Evolutionary conservation across 2,113 vertebrate species (phyloP).

Genomic region (Bufo gargarizans): DNA sequence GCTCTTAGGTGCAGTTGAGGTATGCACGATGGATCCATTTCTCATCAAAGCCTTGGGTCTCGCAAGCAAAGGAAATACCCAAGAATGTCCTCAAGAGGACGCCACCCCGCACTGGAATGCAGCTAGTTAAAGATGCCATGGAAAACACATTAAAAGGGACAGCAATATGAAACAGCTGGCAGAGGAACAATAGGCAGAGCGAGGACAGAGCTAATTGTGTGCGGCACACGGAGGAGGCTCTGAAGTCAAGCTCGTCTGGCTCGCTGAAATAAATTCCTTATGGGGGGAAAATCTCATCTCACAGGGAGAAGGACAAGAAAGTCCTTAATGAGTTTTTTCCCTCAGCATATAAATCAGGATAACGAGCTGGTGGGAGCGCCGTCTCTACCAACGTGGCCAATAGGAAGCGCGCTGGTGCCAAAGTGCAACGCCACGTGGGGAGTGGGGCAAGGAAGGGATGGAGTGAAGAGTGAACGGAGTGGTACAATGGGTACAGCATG

Average conservation of each 20-base stretch:
- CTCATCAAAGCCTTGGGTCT: not conserved
- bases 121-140: conserved; percentile 2
- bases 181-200: not conserved
- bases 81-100: not conserved
- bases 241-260: conserved; percentile 2
- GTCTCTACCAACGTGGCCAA: not conserved
- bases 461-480: not conserved
- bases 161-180: conserved; percentile 45
- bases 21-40: not conserved
- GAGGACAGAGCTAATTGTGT: conserved; percentile 35
- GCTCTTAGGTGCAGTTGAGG: not conserved
- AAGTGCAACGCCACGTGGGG: not conserved
- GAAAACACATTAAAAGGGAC: conserved; percentile 25
- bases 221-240: not conserved
- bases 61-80: not conserved
- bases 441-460: not conserved
- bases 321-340: not conserved
- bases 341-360: not conserved
- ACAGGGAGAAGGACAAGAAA: not conserved
- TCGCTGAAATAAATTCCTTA: conserved; percentile 40
- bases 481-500: not conserved
- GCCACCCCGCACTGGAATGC: not conserved
- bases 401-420: not conserved
- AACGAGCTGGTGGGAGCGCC: not conserved
- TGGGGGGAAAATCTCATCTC: conserved; percentile 35